Evolutionary conservation across 2,797 vertebrate genomes (phyloP), one percentile per base, ranked within the genome.

Genomic region (Petrocephalus schoutedeni): DNA sequence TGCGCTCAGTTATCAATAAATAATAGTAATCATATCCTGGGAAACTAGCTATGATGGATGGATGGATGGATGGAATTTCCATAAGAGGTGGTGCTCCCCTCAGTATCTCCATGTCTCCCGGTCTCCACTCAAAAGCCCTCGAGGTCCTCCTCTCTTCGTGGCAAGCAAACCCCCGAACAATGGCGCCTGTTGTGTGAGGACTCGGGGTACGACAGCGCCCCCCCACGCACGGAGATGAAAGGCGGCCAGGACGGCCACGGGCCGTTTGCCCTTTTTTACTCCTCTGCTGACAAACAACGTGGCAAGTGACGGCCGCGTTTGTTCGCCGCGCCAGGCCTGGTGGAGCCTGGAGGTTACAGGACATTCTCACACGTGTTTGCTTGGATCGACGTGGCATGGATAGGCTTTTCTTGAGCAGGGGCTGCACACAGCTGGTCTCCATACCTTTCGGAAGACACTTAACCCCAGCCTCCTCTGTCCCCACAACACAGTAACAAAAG

Each of bases 361-460:
- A 94, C 93, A 92, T 93, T 94, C 93, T 94, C 94, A 93, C 92
- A 92, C 92, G 90, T 94, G 94, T 96, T 96, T 96, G 95, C 96
- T 96, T 95, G 94, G 89, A 84, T 91, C 93, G 92, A 91, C 80
- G 87, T 88, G 84, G 92, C 91, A 89, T 92, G 91, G 92, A 95
- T 95, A 91, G 93, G 93, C 92, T 95, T 96, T 95, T 96, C 96
- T 96, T 95, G 93, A 91, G 90, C 89, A 53, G 92, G 92, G 93
- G 90, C 92, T 95, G 94, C 89, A 92, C 91, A 89, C 89, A 90
- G 90, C 91, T 92, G 89, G 93, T 95, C 93, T 95, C 92, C 94
- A 94, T 93, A 94, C 92, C 89, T 92, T 89, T 92, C 89, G 92
- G 94, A 94, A 94, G 94, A 94, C 91, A 92, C 94, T 94, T 91